These are phyloP conservation scores for Clavelina lepadiformis DNA, from an alignment of 23 tunicate species.

Conservation along the genomic window DNA sequence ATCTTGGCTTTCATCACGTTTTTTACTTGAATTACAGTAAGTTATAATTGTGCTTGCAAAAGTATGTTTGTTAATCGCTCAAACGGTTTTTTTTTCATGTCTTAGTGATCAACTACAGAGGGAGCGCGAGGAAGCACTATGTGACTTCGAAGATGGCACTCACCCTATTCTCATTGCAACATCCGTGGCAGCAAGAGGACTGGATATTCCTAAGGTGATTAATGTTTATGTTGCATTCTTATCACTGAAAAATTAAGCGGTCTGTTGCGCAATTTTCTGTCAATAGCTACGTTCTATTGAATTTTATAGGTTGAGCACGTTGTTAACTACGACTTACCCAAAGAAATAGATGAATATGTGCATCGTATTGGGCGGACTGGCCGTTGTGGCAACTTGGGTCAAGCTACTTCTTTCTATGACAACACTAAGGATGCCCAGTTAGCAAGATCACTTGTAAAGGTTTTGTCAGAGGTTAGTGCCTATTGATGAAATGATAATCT, in stretches of 20 bases:
- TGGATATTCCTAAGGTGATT: conserved; percentile 90
- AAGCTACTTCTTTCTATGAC: conserved; percentile 88
- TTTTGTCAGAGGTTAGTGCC: conserved; percentile 46
- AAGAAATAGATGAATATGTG: conserved; percentile 95
- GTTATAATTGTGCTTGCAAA: too few species aligned
- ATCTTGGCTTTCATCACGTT: too few species aligned
- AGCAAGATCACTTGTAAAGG: conserved; percentile 73
- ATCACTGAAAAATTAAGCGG: too few species aligned
- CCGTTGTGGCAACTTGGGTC: conserved; percentile 92
- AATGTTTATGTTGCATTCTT: too few species aligned
- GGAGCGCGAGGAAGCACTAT: conserved; percentile 87
- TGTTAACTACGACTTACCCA: conserved; percentile 92
- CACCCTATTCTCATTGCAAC: conserved; percentile 96
- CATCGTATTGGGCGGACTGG: conserved; percentile 99
- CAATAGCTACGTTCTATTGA: not conserved
- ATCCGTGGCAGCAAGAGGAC: conserved; percentile 97
- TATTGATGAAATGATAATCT: not conserved
- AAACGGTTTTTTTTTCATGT: not conserved
- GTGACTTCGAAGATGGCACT: conserved; percentile 76
- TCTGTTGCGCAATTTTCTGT: too few species aligned
- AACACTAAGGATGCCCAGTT: conserved; percentile 47
- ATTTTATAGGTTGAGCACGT: conserved; percentile 84
- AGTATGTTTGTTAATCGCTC: too few species aligned
- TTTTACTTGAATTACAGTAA: too few species aligned
- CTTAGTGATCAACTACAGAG: conserved; percentile 77